phyloP scores from a whole-genome alignment of 2,797 vertebrate species.

The Hydrolagus colliei region DNA sequence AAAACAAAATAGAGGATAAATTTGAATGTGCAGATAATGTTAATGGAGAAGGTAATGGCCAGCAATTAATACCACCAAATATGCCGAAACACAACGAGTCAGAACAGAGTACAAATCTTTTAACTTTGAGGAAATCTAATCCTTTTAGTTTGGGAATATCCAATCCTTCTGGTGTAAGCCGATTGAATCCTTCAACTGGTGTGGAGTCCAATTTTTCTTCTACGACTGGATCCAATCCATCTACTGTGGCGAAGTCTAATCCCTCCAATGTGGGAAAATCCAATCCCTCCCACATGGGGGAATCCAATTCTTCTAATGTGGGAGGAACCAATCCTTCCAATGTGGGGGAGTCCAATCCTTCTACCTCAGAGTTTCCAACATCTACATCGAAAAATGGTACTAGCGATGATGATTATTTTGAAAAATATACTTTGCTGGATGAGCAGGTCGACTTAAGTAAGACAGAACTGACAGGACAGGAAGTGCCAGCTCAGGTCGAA shows the following conservation, averaged over 20 bases:
- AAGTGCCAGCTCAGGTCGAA: background rate
- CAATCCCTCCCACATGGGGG: background rate
- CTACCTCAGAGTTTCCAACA: constrained; percentile 33
- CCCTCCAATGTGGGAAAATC: background rate
- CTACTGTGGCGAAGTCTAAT: background rate
- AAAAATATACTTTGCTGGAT: constrained; percentile 84
- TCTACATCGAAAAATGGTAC: constrained; percentile 43
- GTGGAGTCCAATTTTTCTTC: background rate
- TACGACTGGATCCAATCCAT: background rate
- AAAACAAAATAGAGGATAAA: constrained; percentile 41
- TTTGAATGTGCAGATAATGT: background rate
- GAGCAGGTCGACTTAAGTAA: constrained; percentile 57
- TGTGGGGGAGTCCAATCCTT: background rate
- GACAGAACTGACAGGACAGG: constrained; percentile 35
- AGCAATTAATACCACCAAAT: background rate
- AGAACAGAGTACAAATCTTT: background rate
- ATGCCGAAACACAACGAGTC: background rate
- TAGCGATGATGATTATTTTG: constrained; percentile 79
- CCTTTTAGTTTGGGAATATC: background rate
- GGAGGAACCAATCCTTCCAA: background rate
- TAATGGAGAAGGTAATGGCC: background rate
- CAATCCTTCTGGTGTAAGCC: background rate
- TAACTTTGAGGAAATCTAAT: background rate
- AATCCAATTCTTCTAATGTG: background rate
- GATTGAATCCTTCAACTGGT: background rate